Conservation (phyloP, 2,797 vertebrate species). For the Setipinna tenuifilis region DNA sequence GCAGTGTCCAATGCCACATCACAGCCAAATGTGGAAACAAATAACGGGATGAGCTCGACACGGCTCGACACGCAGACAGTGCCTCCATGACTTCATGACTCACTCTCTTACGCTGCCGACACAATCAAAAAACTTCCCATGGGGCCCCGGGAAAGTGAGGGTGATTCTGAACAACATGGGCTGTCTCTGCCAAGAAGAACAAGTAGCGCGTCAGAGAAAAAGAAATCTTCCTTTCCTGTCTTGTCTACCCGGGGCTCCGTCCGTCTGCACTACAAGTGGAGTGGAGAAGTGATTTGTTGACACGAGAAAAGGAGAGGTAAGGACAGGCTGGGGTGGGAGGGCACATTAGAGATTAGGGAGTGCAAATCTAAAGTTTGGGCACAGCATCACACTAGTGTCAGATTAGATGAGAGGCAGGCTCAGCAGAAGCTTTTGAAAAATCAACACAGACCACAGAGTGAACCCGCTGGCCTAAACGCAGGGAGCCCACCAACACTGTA, state of each 20-base stretch:
- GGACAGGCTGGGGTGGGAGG: neutral
- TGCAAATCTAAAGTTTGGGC: slow-evolving; percentile 17
- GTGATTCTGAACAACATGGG: neutral
- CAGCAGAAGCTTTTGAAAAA: neutral
- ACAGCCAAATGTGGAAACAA: neutral
- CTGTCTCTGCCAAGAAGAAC: neutral
- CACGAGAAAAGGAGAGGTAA: neutral
- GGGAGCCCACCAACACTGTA: too few species aligned
- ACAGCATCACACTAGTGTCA: slow-evolving; percentile 10
- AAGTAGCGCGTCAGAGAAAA: too few species aligned
- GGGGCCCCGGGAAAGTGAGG: neutral
- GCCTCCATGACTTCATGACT: neutral
- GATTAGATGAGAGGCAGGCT: slow-evolving; percentile 12
- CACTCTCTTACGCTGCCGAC: neutral
- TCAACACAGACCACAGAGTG: neutral
- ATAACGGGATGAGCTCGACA: neutral
- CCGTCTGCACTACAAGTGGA: neutral
- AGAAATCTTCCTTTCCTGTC: too few species aligned
- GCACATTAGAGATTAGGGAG: slow-evolving; percentile 12
- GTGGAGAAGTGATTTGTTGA: neutral
- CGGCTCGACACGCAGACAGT: neutral
- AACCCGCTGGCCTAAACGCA: too few species aligned
- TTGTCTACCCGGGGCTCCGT: neutral
- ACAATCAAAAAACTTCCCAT: neutral
- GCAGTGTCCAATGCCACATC: neutral